Evolutionary conservation across 2,113 vertebrate species (phyloP).

Genomic region (Thamnophis sirtalis): DNA sequence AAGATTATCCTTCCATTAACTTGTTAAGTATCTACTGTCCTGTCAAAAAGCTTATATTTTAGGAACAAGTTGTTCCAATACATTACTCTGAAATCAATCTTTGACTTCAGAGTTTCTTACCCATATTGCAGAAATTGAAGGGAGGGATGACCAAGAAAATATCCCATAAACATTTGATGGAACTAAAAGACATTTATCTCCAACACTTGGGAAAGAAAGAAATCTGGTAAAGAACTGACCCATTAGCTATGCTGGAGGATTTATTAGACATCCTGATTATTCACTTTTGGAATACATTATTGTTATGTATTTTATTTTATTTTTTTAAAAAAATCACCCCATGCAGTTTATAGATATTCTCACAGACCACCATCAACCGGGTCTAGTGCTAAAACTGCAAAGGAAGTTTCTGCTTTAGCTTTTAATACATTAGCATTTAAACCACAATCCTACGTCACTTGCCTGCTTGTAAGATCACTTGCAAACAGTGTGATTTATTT

Average conservation of each 20-base stretch:
- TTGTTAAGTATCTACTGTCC: neutral
- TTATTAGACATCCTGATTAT: constrained; percentile 1
- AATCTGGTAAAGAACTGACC: neutral
- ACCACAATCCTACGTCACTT: neutral
- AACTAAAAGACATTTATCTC: neutral
- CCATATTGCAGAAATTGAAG: constrained; percentile 17
- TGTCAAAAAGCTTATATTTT: neutral
- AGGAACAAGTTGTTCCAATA: neutral
- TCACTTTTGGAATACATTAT: constrained; percentile 7
- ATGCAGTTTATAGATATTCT: neutral
- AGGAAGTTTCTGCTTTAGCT: neutral
- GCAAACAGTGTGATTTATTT: neutral
- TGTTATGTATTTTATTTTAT: neutral
- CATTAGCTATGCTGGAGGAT: neutral
- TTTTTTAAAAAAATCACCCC: neutral
- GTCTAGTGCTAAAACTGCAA: neutral
- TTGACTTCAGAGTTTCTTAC: constrained; percentile 27
- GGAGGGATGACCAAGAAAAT: neutral
- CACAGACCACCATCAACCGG: constrained; percentile 3
- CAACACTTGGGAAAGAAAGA: constrained; percentile 23
- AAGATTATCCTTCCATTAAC: neutral
- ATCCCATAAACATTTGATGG: neutral
- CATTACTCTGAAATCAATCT: neutral
- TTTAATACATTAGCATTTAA: constrained; percentile 6
- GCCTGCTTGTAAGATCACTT: neutral